Evolutionary conservation across 2,888 invertebrate genomes (phyloP).

Genomic region (Nomada lathburiana): DNA sequence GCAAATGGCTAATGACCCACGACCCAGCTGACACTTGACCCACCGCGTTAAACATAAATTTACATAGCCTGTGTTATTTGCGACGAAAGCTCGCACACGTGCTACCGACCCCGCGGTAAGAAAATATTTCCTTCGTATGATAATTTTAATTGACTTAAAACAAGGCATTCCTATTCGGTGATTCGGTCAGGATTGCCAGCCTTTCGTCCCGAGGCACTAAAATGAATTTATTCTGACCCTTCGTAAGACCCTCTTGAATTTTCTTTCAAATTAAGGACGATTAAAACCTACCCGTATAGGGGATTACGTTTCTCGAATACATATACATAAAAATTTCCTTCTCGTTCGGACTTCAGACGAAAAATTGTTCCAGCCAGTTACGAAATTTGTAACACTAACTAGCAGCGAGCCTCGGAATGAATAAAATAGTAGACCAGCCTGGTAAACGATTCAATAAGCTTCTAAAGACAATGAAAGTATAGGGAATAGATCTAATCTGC

Average conservation of each 20-base stretch:
- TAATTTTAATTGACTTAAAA: constrained; percentile 74
- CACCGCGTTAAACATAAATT: constrained; percentile 81
- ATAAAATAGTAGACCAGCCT: too few species aligned
- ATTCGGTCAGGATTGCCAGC: neutral
- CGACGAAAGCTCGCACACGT: constrained; percentile 41
- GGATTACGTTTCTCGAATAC: neutral
- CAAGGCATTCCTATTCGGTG: constrained; percentile 68
- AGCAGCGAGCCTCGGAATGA: too few species aligned
- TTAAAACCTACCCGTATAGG: neutral
- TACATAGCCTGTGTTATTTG: constrained; percentile 78
- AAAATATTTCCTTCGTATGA: constrained; percentile 74
- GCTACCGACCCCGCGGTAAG: neutral
- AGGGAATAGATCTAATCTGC: neutral
- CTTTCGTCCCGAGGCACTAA: neutral
- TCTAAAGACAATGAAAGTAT: neutral
- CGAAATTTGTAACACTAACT: too few species aligned
- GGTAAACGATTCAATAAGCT: too few species aligned
- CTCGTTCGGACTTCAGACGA: neutral
- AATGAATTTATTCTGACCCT: constrained; percentile 24
- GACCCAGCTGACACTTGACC: constrained; percentile 80
- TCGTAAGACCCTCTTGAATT: neutral
- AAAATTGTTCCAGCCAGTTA: too few species aligned
- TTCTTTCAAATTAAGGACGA: constrained; percentile 13
- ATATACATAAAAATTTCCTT: neutral
- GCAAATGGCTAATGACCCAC: constrained; percentile 76